Percentiles rank a stretch among this genome's conserved stretches.
phyloP scores from a whole-genome alignment of 2,888 invertebrate genomes.

The Morpho deidamia region DNA sequence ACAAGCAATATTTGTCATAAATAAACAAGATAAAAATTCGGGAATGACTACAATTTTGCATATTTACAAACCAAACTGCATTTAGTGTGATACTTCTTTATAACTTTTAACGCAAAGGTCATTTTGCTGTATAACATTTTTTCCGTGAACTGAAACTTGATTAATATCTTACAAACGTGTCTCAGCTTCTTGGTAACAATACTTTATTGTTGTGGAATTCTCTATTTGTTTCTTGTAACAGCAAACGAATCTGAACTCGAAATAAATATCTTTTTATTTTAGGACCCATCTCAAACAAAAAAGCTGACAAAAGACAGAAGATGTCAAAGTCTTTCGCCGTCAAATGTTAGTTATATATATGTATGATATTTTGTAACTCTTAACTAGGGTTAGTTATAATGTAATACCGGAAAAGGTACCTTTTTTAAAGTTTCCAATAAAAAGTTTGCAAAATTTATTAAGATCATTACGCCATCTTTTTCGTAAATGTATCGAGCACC shows the following conservation, averaged over 20 bases:
- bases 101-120: too few species aligned
- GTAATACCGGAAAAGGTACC: too few species aligned
- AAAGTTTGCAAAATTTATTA: too few species aligned
- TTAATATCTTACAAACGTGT: neutral
- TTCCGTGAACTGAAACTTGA: neutral
- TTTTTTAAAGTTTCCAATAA: too few species aligned
- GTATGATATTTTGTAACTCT: neutral
- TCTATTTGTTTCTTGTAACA: neutral
- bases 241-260: neutral
- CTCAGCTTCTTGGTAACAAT: neutral
- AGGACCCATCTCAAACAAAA: constrained; percentile 32
- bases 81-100: too few species aligned
- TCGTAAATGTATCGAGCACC: too few species aligned
- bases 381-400: too few species aligned
- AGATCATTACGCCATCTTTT: too few species aligned
- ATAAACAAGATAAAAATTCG: too few species aligned
- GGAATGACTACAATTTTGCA: too few species aligned
- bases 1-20: too few species aligned
- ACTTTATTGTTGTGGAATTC: neutral
- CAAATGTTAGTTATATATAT: constrained; percentile 33
- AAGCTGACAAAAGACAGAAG: constrained; percentile 35
- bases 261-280: constrained; percentile 19
- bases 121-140: neutral
- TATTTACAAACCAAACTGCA: too few species aligned
- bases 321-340: constrained; percentile 52